Conservation (phyloP, 2,888 invertebrate species). For the Psylliodes chrysocephalus region DNA sequence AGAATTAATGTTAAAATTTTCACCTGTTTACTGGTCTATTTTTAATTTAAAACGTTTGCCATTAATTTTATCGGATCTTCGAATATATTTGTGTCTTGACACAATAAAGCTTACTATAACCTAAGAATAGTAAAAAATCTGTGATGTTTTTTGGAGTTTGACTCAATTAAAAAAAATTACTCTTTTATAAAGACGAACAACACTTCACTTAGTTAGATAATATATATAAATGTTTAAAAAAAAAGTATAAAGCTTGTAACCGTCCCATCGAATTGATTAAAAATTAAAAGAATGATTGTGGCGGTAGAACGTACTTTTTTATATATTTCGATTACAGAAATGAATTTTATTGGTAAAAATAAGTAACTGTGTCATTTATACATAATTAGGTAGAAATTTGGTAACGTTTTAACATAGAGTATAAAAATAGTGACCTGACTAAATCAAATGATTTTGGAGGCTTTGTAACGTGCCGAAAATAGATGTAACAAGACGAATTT, state of each 20-base stretch:
- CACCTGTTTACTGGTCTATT: too few relatives aligned
- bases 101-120: slow-evolving; percentile 46
- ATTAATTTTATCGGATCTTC: background rate
- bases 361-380: too few relatives aligned
- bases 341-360: background rate
- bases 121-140: slow-evolving; percentile 54
- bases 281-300: slow-evolving; percentile 23
- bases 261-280: slow-evolving; percentile 39
- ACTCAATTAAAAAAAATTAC: slow-evolving; percentile 45
- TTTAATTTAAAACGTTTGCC: too few relatives aligned
- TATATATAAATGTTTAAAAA: slow-evolving; percentile 11
- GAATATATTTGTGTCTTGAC: slow-evolving; percentile 40
- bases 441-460: too few relatives aligned
- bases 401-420: too few relatives aligned
- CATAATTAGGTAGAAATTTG: too few relatives aligned
- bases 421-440: too few relatives aligned
- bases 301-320: slow-evolving; percentile 30
- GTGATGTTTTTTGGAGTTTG: slow-evolving; percentile 51
- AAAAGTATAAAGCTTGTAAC: slow-evolving; percentile 39
- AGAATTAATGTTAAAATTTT: too few relatives aligned
- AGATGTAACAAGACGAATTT: too few relatives aligned
- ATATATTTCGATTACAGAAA: background rate
- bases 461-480: too few relatives aligned
- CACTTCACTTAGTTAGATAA: slow-evolving; percentile 28
- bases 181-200: slow-evolving; percentile 39